Conservation (phyloP, 2,888 invertebrate species). For the Rapana venosa region DNA sequence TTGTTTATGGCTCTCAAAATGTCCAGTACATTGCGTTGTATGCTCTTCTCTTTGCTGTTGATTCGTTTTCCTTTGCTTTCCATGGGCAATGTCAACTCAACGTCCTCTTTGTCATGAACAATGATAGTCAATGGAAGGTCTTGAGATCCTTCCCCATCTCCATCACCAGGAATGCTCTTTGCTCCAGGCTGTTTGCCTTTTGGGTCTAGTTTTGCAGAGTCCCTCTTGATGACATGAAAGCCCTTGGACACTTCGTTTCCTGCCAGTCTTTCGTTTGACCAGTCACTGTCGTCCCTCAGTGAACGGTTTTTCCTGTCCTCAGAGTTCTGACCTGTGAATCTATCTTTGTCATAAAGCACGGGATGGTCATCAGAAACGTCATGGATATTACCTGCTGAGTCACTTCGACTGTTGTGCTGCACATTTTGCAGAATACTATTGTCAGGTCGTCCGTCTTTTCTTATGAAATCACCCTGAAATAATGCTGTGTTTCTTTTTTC, state of each 20-base stretch:
- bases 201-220: not conserved
- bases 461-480: not conserved
- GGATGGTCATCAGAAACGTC: too few species aligned
- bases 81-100: too few species aligned
- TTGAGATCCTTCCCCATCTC: not conserved
- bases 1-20: not conserved
- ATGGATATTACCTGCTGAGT: too few species aligned
- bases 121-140: not conserved
- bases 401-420: too few species aligned
- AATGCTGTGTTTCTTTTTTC: not conserved
- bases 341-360: too few species aligned
- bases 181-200: not conserved
- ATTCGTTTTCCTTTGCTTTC: too few species aligned
- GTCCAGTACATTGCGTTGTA: not conserved
- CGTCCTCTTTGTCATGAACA: not conserved
- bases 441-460: too few species aligned
- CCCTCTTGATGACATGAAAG: not conserved
- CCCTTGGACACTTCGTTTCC: not conserved
- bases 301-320: not conserved
- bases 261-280: not conserved
- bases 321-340: too few species aligned
- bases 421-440: too few species aligned
- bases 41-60: not conserved
- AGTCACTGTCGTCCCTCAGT: not conserved
- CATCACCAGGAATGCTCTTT: not conserved